Conservation (phyloP, 35 echinoderm and acorn worm genomes). For the Apostichopus californicus region DNA sequence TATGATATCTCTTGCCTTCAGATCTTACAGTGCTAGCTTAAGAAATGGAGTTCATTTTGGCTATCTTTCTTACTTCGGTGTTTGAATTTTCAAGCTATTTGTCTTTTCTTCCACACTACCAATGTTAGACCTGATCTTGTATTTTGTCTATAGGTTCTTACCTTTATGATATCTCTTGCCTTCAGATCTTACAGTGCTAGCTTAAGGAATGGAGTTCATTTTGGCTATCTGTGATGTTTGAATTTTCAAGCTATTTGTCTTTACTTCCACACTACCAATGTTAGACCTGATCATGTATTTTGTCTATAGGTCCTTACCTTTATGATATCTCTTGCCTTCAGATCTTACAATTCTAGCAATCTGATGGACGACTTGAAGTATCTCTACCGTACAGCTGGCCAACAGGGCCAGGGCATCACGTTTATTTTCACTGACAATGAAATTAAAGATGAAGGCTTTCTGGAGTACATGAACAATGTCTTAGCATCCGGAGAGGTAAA, state of each 20-base stretch:
- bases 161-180: background rate
- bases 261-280: too few species aligned
- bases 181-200: conserved; percentile 81
- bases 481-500: conserved; percentile 93
- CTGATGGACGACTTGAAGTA: conserved; percentile 97
- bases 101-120: too few species aligned
- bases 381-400: conserved; percentile 85
- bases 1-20: background rate
- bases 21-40: conserved; percentile 75
- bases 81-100: too few species aligned
- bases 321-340: background rate
- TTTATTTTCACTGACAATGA: conserved; percentile 99
- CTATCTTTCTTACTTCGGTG: too few species aligned
- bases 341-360: conserved; percentile 90
- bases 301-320: too few species aligned
- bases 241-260: too few species aligned
- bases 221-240: too few species aligned
- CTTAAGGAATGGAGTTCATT: background rate
- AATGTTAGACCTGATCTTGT: too few species aligned
- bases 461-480: conserved; percentile 99
- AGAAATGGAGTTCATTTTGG: too few species aligned
- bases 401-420: conserved; percentile 93
- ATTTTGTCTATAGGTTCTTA: too few species aligned
- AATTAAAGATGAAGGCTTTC: conserved; percentile 97
- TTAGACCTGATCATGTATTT: too few species aligned